These are phyloP conservation scores for Paelopatides confundens DNA, from an alignment of 53 echinoderm and acorn worm genomes.

Conservation along the genomic window DNA sequence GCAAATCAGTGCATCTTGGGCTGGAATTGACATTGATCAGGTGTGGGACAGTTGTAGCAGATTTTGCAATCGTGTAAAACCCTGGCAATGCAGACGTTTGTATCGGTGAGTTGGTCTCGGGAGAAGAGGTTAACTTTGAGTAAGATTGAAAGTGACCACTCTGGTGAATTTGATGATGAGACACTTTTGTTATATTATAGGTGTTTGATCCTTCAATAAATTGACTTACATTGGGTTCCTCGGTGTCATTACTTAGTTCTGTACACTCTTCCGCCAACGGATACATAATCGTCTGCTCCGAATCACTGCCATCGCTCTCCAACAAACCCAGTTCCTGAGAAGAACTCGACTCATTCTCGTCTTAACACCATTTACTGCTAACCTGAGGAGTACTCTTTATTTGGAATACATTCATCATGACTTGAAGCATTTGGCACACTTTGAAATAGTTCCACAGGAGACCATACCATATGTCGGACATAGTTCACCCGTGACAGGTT, in stretches of 20 bases:
- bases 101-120: background rate
- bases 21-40: background rate
- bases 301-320: conserved; percentile 29
- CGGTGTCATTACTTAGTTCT: background rate
- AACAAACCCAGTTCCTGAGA: background rate
- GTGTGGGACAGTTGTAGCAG: background rate
- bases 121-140: too few species aligned
- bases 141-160: too few species aligned
- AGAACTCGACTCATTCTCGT: background rate
- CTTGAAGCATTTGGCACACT: background rate
- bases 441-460: background rate
- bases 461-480: background rate
- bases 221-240: background rate
- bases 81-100: background rate
- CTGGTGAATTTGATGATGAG: too few species aligned
- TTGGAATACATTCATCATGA: too few species aligned
- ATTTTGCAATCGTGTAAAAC: conserved; percentile 29
- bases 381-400: too few species aligned
- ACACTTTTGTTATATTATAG: too few species aligned
- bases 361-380: too few species aligned
- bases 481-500: background rate
- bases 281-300: conserved; percentile 22
- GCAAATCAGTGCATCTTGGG: background rate
- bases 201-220: too few species aligned
- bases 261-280: background rate